Percentiles rank a stretch among this genome's conserved stretches.
Conservation (phyloP, 2,797 vertebrate species). For the Gymnothorax javanicus region DNA sequence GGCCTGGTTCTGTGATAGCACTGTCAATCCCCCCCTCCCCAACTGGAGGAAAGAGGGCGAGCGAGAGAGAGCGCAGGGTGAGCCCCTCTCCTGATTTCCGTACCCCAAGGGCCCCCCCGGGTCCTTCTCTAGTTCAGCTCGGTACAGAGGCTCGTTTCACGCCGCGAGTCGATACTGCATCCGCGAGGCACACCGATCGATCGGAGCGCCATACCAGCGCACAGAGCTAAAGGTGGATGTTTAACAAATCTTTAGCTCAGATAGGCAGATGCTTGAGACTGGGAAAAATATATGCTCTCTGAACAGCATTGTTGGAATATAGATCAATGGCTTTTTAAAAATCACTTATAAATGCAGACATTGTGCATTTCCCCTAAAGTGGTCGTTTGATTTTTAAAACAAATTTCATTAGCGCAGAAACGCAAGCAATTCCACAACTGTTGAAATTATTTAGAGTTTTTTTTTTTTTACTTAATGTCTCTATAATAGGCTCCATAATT, state of each 20-base stretch:
- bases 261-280: background rate
- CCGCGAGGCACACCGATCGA: slow-evolving; percentile 17
- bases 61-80: slow-evolving; percentile 17
- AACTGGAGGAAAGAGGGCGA: background rate
- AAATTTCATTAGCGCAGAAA: no score
- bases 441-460: no score
- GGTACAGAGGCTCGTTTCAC: background rate
- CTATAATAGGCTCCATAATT: no score
- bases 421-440: no score
- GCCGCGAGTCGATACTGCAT: background rate
- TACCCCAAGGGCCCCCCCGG: background rate
- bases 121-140: background rate
- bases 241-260: slow-evolving; percentile 35
- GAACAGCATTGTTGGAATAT: no score
- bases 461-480: no score
- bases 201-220: background rate
- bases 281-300: no score
- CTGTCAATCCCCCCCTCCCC: background rate
- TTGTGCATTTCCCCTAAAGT: no score
- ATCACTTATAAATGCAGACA: no score
- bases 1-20: slow-evolving; percentile 20
- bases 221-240: background rate
- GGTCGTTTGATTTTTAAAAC: no score
- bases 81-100: slow-evolving; percentile 21
- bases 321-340: no score